Percentiles rank a stretch among this genome's conserved stretches.
phyloP scores from a whole-genome alignment of 2,888 invertebrate genomes.

The Amblyjoppa fuscipennis region DNA sequence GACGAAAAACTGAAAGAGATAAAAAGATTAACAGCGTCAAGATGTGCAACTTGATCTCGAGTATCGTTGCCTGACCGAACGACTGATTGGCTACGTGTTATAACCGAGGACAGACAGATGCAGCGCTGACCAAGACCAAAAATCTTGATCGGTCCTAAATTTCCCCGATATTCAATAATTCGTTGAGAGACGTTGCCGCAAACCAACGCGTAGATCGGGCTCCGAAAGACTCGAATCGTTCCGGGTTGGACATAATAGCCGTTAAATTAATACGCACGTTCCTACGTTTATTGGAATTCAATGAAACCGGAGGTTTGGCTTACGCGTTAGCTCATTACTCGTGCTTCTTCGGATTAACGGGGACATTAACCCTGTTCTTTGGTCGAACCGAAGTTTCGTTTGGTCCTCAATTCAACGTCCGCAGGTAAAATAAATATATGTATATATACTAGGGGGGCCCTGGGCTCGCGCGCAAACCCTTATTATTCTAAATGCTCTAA shows the following conservation, averaged over 20 bases:
- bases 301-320: constrained; percentile 10
- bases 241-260: constrained; percentile 59
- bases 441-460: too few relatives aligned
- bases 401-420: background rate
- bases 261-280: constrained; percentile 77
- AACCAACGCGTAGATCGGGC: background rate
- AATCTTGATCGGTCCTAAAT: background rate
- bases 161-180: background rate
- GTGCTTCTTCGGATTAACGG: constrained; percentile 36
- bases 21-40: too few relatives aligned
- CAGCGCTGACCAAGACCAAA: too few relatives aligned
- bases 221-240: background rate
- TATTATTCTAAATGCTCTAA: too few relatives aligned
- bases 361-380: background rate
- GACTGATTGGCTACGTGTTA: too few relatives aligned
- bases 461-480: too few relatives aligned
- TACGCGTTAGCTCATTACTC: constrained; percentile 22
- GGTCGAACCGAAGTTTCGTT: background rate
- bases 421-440: too few relatives aligned
- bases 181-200: background rate
- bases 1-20: too few relatives aligned
- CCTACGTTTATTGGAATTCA: constrained; percentile 47
- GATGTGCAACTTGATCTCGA: too few relatives aligned
- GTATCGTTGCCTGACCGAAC: too few relatives aligned
- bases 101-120: too few relatives aligned